phyloP scores from a whole-genome alignment of 92 coral and sea anemone species.

The Montipora capitata region DNA sequence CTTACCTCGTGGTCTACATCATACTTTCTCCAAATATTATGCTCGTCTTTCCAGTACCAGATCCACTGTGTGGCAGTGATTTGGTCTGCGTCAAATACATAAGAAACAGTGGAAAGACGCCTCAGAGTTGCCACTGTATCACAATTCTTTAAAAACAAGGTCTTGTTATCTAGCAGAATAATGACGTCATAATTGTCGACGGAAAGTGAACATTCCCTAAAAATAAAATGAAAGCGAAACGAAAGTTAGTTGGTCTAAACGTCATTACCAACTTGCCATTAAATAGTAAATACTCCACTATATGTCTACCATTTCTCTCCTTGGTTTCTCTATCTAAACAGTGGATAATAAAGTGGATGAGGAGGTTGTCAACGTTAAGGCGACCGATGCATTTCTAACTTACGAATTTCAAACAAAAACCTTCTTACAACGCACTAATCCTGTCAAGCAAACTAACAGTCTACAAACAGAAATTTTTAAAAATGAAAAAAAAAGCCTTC shows the following conservation, averaged over 20 bases:
- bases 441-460: too few relatives aligned
- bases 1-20: slow-evolving; percentile 20
- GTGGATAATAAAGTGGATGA: too few relatives aligned
- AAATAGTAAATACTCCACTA: too few relatives aligned
- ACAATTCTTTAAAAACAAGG: background rate
- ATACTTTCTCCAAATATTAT: slow-evolving; percentile 23
- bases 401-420: too few relatives aligned
- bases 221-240: background rate
- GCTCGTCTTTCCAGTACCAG: slow-evolving; percentile 55
- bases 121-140: background rate
- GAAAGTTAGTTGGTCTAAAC: background rate
- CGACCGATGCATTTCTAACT: too few relatives aligned
- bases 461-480: too few relatives aligned
- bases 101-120: slow-evolving; percentile 41
- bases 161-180: slow-evolving; percentile 13
- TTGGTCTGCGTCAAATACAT: background rate
- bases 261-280: too few relatives aligned
- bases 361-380: too few relatives aligned
- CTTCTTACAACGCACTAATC: too few relatives aligned
- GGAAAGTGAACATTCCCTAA: background rate
- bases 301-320: too few relatives aligned
- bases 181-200: background rate
- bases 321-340: too few relatives aligned
- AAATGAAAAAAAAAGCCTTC: too few relatives aligned
- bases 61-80: slow-evolving; percentile 39